These are phyloP conservation scores for Trachelus troglodyta DNA, from an alignment of 2,888 invertebrate species.

Conservation along the genomic window DNA sequence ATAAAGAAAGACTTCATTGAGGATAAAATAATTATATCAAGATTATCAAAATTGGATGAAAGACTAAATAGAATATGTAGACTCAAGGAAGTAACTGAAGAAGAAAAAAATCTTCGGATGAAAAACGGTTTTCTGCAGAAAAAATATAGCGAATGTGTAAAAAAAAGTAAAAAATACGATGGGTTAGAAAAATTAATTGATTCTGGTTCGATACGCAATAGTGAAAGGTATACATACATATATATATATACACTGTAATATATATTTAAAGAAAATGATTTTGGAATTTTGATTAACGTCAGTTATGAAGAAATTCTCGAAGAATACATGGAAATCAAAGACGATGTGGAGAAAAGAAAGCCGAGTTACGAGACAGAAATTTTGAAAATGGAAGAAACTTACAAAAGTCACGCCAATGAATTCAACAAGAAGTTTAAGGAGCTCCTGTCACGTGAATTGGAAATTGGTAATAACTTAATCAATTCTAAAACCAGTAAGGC, in stretches of 20 bases:
- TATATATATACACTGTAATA: neutral
- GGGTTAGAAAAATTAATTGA: neutral
- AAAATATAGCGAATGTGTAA: slow-evolving; percentile 28
- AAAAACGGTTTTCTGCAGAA: slow-evolving; percentile 40
- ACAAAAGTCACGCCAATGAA: neutral
- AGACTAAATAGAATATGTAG: slow-evolving; percentile 27
- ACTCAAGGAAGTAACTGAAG: slow-evolving; percentile 25
- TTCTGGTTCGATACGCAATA: neutral
- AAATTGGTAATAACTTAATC: slow-evolving; percentile 20
- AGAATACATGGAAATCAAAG: slow-evolving; percentile 16
- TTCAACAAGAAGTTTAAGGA: slow-evolving; percentile 24
- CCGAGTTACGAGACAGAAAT: slow-evolving; percentile 1
- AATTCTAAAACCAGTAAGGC: slow-evolving; percentile 7
- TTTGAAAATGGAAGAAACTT: slow-evolving; percentile 3
- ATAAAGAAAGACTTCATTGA: neutral
- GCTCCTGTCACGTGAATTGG: slow-evolving; percentile 22
- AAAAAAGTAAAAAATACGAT: neutral
- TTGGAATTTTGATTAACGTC: neutral
- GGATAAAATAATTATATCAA: neutral
- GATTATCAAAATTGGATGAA: slow-evolving; percentile 9
- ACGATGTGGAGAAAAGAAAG: neutral
- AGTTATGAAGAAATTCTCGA: slow-evolving; percentile 35
- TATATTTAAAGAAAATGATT: too few species aligned
- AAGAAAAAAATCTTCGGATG: slow-evolving; percentile 22
- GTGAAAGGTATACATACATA: neutral